phyloP scores from a whole-genome alignment of 2,888 invertebrate species.

The Hydraecia micacea region DNA sequence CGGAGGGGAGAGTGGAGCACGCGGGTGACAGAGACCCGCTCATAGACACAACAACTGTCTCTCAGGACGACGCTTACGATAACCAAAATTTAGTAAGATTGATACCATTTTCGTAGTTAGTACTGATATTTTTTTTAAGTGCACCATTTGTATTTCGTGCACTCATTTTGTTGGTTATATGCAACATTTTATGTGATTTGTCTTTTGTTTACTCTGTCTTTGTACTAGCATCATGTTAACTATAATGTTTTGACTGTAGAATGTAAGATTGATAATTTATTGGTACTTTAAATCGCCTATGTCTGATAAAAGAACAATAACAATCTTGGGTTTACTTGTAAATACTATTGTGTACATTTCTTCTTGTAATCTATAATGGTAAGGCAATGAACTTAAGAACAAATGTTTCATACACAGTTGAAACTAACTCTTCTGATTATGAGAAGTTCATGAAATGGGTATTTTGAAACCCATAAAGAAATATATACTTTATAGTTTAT shows the following conservation, averaged over 20 bases:
- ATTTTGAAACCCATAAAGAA: neutral
- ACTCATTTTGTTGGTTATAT: constrained; percentile 53
- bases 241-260: constrained; percentile 38
- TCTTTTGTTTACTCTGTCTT: constrained; percentile 40
- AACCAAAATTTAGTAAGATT: constrained; percentile 84
- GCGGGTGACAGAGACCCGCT: constrained; percentile 83
- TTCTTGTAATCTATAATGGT: constrained; percentile 18
- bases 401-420: neutral
- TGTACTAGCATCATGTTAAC: constrained; percentile 52
- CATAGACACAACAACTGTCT: constrained; percentile 80
- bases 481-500: too few relatives aligned
- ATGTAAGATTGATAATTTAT: constrained; percentile 33
- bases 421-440: neutral
- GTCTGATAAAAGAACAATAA: constrained; percentile 32
- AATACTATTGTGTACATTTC: constrained; percentile 19
- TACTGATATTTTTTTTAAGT: constrained; percentile 63
- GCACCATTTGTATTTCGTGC: constrained; percentile 60
- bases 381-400: neutral
- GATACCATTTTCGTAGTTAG: constrained; percentile 73
- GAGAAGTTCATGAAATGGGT: neutral
- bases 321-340: constrained; percentile 12
- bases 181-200: constrained; percentile 50
- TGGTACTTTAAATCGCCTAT: constrained; percentile 16
- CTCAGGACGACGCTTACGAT: constrained; percentile 83
- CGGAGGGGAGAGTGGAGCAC: constrained; percentile 68